Evolutionary conservation across 2,113 vertebrate species (phyloP).

Genomic region (Panthera uncia): DNA sequence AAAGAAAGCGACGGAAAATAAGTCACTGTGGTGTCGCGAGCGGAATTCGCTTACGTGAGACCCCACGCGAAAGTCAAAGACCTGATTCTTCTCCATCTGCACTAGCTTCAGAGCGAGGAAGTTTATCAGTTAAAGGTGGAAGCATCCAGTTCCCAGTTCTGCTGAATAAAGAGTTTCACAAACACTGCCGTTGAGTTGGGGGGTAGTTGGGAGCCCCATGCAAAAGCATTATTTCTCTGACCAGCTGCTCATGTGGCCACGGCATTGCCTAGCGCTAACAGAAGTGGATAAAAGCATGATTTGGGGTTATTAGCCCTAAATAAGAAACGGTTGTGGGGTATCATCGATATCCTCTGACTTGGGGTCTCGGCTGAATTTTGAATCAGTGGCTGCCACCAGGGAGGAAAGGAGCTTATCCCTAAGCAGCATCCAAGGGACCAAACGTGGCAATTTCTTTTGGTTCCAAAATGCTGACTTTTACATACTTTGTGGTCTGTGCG

Average conservation of each 20-base stretch:
- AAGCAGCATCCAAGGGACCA: neutral
- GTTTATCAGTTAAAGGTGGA: accelerated
- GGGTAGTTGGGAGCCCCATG: neutral
- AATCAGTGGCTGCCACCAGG: neutral
- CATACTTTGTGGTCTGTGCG: neutral
- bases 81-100: neutral
- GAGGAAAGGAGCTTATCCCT: neutral
- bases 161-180: neutral
- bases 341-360: neutral
- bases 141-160: accelerated
- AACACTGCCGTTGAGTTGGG: accelerated
- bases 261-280: neutral
- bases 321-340: neutral
- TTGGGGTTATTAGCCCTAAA: neutral
- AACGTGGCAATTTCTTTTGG: neutral
- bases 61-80: neutral
- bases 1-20: neutral
- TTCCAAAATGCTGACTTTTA: neutral
- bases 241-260: accelerated
- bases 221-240: accelerated
- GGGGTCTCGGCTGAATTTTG: neutral
- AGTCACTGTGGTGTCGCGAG: neutral
- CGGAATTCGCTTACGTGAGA: neutral
- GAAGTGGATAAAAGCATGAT: neutral
- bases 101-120: neutral